Evolutionary conservation across 2,888 invertebrate species (phyloP), one percentile per base, ranked within the genome.

Genomic region (Acronicta aceris): DNA sequence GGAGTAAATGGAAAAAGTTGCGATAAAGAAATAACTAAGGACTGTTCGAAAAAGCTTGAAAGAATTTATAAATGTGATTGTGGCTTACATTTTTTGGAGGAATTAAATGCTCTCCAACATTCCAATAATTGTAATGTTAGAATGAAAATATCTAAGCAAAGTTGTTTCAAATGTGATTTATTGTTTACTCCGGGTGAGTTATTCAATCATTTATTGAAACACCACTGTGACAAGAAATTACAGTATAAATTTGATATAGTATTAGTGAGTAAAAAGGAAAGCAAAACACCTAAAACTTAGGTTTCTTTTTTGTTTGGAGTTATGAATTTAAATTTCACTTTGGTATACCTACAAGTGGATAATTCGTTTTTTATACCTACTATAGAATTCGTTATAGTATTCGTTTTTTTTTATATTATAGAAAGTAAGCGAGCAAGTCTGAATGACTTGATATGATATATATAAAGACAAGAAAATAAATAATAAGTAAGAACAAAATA

Each of bases 131-230:
- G 89, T 71, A 74, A 65, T 50, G 52, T 80, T 25, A 87, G 78
- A 56, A 55, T 65, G 42, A 85, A 82, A 76, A 70, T 76, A 58
- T 68, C 79, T 15, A 86, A 80, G 65, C 89, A 90, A 76, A 81
- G 61, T 67, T 92, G 92, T 71, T 81, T 88, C n/a, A 90, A 89
- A 78, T 92, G 92, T 65, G 79, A 84, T 59, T 73, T 92, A 15
- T 65, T 81, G 6, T 92, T 92, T 67, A 87, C 84, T 21, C 82
- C 89, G 15, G 86, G 82, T 54, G 81, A 87, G 64, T 79, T 92
- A 62, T 92, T 90, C 71, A 81, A 82, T 54, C 92, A 92, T 81
- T 76, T 91, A 55, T 54, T 90, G 33, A 74, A 80, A 58, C 91
- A 92, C 61, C 92, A 92, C 63, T 86, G 84, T 33, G 82, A 85